Base-by-base conservation (phyloP, 2,888 invertebrate species). In the Rotaria macrura region DNA sequence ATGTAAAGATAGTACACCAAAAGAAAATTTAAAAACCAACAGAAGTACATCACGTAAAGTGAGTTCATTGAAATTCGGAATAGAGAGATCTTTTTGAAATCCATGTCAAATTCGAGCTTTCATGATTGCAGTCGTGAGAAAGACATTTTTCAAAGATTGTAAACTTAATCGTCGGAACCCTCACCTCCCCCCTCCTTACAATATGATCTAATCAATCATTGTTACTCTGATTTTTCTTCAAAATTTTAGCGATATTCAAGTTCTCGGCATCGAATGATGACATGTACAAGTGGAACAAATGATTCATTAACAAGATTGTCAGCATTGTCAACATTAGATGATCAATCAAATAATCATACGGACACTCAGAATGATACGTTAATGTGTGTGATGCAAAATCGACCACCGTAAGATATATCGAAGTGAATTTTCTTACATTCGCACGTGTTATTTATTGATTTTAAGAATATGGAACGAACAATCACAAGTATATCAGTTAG, bases 401-500 rank as follows among this genome's bases (percentile, higher is more conserved):
- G 99, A 91, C 94, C 94, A 17, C 96, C 96, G 25, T 65, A 34
- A 34, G 29, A 34, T 65, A 34, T 52, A 17, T 52, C 14, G 20
- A 47, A 47, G 10, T 12, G 47, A 47, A 47, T 6, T 55, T 14
- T 49, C 10, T 43, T 5, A 7, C 10, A 43, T 43, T 43, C 10
- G 1, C 10, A 7, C 14, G 6, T 47, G 10, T 52, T 23, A 23
- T 52, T 52, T 52, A 5, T 23, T 17, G 14, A 17, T 17, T 52
- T n/a, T 23, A 25, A 65, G 65, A 7, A 94, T 96, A 93, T 99
- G 99, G 99, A 99, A 99, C 91, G 98, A 99, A 92, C 95, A 95
- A 91, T 96, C 96, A 90, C 98, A 99, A 91, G 98, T 99, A 25
- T 99, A 98, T 92, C 98, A 98, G 90, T 93, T 99, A 83, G 99